These are phyloP conservation scores for Notospermus geniculatus DNA, from an alignment of 1,140 invertebrate genomes.

Conservation along the genomic window DNA sequence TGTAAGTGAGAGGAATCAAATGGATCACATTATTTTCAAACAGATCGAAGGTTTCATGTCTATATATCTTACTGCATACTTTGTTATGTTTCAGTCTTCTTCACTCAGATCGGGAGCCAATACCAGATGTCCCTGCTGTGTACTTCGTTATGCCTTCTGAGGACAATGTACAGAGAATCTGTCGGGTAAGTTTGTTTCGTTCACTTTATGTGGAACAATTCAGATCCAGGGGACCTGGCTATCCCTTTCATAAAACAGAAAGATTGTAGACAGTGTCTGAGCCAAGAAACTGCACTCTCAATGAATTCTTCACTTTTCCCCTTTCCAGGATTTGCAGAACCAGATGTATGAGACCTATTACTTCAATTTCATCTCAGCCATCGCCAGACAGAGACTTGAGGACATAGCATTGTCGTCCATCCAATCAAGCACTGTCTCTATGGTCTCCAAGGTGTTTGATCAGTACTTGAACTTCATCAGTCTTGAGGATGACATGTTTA, in stretches of 20 bases:
- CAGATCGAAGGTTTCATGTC: too few relatives aligned
- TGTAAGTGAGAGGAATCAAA: constrained; percentile 66
- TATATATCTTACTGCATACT: too few relatives aligned
- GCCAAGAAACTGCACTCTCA: too few relatives aligned
- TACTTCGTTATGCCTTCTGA: constrained; percentile 98
- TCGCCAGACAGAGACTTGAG: constrained; percentile 91
- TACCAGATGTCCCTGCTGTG: constrained; percentile 97
- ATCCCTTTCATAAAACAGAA: too few relatives aligned
- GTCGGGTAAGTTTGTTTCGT: constrained; percentile 79
- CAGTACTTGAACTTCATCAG: constrained; percentile 99
- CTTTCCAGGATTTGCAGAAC: constrained; percentile 69
- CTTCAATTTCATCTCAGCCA: constrained; percentile 96
- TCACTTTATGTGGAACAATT: too few relatives aligned
- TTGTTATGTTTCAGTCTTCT: constrained; percentile 76
- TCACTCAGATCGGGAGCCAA: constrained; percentile 89
- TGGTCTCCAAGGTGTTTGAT: constrained; percentile 76
- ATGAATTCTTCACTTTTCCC: too few relatives aligned
- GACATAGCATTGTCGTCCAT: constrained; percentile 90
- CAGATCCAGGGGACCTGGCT: too few relatives aligned
- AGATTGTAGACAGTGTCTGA: too few relatives aligned
- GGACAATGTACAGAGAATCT: constrained; percentile 93
- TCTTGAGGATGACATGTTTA: constrained; percentile 96
- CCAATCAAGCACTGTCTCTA: constrained; percentile 71
- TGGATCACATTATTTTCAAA: too few relatives aligned
- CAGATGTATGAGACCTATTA: constrained; percentile 94